A percentile compares a stretch with the other conserved stretches of the same genome.
Evolutionary conservation across 2,888 invertebrate genomes (phyloP).

Genomic region (Seladonia tumulorum): DNA sequence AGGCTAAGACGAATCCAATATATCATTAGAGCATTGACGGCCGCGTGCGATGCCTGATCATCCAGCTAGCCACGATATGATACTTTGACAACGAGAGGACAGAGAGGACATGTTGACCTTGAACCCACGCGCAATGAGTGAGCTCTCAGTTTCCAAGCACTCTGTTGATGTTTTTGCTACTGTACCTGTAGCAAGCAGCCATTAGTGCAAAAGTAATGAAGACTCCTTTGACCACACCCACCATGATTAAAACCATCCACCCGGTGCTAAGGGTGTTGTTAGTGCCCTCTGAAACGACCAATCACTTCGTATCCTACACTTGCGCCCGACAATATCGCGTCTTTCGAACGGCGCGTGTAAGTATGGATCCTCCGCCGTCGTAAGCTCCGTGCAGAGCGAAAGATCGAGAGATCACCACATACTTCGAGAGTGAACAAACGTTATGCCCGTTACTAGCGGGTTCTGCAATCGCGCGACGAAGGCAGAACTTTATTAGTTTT

Average conservation of each 20-base stretch:
- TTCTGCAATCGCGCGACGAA: no score
- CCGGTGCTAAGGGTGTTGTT: conserved; percentile 94
- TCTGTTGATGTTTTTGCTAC: conserved; percentile 76
- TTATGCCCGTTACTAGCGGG: no score
- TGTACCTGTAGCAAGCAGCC: conserved; percentile 98
- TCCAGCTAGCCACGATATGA: conserved; percentile 80
- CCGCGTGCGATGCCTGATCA: conserved; percentile 82
- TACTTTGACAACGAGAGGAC: conserved; percentile 75
- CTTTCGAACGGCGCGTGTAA: background rate
- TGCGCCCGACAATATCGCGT: conserved; percentile 2
- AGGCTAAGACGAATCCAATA: conserved; percentile 73
- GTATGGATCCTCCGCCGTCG: conserved; percentile 27
- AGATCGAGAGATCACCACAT: background rate
- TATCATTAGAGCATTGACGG: conserved; percentile 78
- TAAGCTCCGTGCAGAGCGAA: background rate
- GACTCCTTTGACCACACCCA: conserved; percentile 96
- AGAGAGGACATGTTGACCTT: conserved; percentile 68
- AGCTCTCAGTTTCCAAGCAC: conserved; percentile 57
- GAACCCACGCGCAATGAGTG: conserved; percentile 71
- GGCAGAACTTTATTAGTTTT: no score
- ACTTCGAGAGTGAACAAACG: background rate
- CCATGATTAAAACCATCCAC: conserved; percentile 96
- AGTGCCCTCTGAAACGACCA: conserved; percentile 88
- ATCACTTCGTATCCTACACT: conserved; percentile 64
- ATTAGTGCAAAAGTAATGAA: conserved; percentile 98